Conservation (phyloP, 2,113 vertebrate genomes). For the Notechis scutatus region DNA sequence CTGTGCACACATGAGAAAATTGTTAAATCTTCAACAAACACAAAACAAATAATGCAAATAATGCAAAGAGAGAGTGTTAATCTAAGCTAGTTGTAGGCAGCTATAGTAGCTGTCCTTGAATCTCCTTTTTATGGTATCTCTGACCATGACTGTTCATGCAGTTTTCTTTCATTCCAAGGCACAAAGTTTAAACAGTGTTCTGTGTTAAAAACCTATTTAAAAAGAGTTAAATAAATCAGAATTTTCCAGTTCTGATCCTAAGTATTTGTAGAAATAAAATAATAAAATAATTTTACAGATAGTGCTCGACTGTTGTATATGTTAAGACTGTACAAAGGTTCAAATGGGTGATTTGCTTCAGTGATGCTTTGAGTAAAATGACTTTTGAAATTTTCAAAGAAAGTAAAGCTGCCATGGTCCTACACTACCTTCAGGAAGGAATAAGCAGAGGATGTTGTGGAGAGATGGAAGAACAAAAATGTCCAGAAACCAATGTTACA, state of each 20-base stretch:
- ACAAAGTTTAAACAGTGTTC: neutral
- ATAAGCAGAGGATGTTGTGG: neutral
- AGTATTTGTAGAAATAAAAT: neutral
- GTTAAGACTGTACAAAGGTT: neutral
- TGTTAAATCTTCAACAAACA: slow-evolving; percentile 30
- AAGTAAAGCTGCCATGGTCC: neutral
- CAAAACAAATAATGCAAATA: slow-evolving; percentile 39
- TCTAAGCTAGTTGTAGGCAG: slow-evolving; percentile 6
- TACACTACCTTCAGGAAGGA: neutral
- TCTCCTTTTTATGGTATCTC: neutral
- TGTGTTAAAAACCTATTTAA: neutral
- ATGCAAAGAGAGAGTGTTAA: too few species aligned
- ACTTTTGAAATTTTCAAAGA: neutral
- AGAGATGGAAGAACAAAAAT: neutral
- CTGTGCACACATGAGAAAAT: slow-evolving; percentile 30
- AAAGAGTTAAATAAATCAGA: neutral
- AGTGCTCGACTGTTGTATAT: neutral
- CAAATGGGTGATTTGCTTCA: neutral
- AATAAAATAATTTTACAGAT: neutral
- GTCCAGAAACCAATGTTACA: neutral
- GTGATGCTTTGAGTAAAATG: neutral
- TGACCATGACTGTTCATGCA: neutral
- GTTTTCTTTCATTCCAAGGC: neutral
- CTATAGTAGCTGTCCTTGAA: neutral
- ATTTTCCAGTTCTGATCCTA: neutral